Evolutionary conservation across 2,113 vertebrate species (phyloP).

Genomic region (Ciconia stormi): DNA sequence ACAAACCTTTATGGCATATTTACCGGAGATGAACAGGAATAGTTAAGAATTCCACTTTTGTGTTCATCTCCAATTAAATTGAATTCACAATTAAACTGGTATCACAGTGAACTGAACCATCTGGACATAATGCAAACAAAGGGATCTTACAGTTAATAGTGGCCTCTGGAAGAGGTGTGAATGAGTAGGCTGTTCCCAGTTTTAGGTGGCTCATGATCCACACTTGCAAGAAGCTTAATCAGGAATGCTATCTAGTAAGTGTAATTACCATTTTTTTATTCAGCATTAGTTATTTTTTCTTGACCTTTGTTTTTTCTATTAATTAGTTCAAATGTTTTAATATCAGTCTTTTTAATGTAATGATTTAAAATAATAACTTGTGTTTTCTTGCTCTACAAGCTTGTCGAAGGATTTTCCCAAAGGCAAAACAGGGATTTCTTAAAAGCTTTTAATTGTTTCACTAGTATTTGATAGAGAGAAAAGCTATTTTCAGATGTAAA

Average conservation of each 20-base stretch:
- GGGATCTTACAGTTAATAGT: not conserved
- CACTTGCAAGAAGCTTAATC: not conserved
- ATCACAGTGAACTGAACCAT: not conserved
- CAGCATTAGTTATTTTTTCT: not conserved
- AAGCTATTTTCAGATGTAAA: not conserved
- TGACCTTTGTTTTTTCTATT: not conserved
- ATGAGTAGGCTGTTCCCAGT: not conserved
- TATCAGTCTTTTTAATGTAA: not conserved
- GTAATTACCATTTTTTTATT: not conserved
- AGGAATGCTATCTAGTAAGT: not conserved
- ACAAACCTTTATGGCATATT: not conserved
- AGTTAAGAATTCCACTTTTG: not conserved
- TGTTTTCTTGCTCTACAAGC: not conserved
- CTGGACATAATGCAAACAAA: not conserved
- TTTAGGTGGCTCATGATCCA: not conserved
- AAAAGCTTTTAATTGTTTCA: constrained; percentile 18
- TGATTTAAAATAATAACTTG: not conserved
- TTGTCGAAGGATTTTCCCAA: not conserved
- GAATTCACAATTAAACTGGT: not conserved
- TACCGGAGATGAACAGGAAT: not conserved
- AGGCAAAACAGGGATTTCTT: not conserved
- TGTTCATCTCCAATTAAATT: not conserved
- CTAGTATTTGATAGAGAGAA: not conserved
- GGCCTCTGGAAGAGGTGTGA: not conserved
- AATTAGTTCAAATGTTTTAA: not conserved